Conservation (phyloP, 2,113 vertebrate genomes). For the Apeltes quadracus region DNA sequence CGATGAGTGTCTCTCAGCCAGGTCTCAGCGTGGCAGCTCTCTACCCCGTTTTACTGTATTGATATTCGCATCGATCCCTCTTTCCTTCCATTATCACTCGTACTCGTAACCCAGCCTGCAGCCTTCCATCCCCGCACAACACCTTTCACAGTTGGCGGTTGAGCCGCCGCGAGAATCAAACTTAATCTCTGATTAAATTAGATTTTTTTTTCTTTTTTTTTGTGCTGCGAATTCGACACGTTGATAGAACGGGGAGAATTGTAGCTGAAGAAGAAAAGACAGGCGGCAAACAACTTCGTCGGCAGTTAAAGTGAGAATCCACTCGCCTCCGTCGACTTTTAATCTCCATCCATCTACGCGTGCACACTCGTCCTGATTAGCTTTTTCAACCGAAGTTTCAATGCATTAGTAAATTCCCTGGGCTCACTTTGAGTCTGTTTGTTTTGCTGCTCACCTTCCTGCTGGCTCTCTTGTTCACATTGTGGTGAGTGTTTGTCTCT, state of each 20-base stretch:
- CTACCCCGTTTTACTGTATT: conserved; percentile 65
- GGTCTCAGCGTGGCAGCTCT: conserved; percentile 36
- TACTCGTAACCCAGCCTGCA: conserved; percentile 45
- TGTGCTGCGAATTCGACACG: conserved; percentile 17
- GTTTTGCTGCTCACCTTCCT: conserved; percentile 47
- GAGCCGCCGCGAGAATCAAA: conserved; percentile 29
- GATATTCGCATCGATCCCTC: conserved; percentile 75
- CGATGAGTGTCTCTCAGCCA: conserved; percentile 53
- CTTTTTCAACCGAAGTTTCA: conserved; percentile 27
- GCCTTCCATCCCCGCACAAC: conserved; percentile 53
- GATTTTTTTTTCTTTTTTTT: conserved; percentile 16
- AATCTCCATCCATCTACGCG: not conserved
- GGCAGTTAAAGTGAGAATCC: conserved; percentile 2
- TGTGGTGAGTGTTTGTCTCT: conserved; percentile 46
- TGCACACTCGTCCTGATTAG: conserved; percentile 42
- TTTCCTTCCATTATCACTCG: conserved; percentile 72
- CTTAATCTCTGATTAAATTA: conserved; percentile 40
- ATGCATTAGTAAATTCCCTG: conserved; percentile 63
- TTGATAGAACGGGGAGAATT: conserved; percentile 23
- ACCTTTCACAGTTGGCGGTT: conserved; percentile 37
- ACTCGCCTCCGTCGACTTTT: conserved; percentile 23
- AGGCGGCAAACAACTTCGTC: not conserved
- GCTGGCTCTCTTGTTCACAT: conserved; percentile 43
- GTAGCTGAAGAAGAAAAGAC: conserved; percentile 19
- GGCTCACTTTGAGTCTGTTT: conserved; percentile 53